phyloP scores from a whole-genome alignment of 2,113 vertebrate species.

The Cettia cetti region DNA sequence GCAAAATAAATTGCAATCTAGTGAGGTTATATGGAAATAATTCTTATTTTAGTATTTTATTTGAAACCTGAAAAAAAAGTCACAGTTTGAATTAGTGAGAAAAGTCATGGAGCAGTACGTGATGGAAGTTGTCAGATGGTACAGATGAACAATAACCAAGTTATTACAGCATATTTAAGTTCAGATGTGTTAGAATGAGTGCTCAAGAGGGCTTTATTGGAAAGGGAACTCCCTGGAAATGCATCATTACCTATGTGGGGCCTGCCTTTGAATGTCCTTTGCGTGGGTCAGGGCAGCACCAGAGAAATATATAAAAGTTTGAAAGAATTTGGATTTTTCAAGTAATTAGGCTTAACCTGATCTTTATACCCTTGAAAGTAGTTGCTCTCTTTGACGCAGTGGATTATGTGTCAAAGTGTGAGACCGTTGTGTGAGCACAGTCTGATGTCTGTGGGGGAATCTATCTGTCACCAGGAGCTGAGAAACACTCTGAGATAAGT shows the following conservation, averaged over 20 bases:
- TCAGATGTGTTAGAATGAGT: not conserved
- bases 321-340: not conserved
- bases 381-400: not conserved
- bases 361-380: not conserved
- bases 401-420: not conserved
- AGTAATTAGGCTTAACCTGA: not conserved
- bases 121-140: not conserved
- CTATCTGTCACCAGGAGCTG: not conserved
- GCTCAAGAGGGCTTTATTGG: not conserved
- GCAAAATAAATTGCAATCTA: not conserved
- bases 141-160: not conserved
- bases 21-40: not conserved
- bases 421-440: not conserved
- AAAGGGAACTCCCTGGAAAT: not conserved
- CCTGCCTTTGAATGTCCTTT: not conserved
- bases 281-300: not conserved
- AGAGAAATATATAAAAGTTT: not conserved
- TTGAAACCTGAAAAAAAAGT: not conserved
- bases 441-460: not conserved
- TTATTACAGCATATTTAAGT: not conserved
- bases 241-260: fast-evolving
- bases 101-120: not conserved
- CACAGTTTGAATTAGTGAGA: not conserved
- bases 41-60: not conserved
- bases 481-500: not conserved